These are phyloP conservation scores for Sylvietta virens DNA, from an alignment of 2,113 vertebrate species.

Conservation along the genomic window DNA sequence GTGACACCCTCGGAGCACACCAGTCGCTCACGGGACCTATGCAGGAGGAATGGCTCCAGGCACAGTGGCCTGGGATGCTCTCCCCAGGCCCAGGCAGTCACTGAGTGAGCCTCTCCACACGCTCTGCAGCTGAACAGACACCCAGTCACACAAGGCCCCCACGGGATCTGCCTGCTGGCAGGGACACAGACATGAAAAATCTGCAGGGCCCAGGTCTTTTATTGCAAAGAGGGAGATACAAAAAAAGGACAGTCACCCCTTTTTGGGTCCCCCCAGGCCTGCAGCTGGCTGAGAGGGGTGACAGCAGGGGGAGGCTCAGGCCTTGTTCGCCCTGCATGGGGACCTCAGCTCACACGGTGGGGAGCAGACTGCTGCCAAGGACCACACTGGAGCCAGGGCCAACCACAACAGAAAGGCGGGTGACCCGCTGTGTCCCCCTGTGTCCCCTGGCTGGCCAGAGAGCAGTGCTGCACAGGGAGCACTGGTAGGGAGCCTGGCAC, in stretches of 20 bases:
- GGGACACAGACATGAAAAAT: background rate
- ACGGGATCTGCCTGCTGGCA: background rate
- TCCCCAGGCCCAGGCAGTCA: background rate
- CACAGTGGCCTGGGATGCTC: background rate
- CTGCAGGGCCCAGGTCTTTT: slow-evolving; percentile 42
- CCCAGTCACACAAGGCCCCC: background rate
- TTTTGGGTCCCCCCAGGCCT: background rate
- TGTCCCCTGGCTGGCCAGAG: background rate
- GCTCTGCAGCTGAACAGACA: background rate
- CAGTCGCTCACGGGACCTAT: background rate
- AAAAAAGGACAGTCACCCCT: slow-evolving; percentile 9
- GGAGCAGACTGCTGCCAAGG: background rate
- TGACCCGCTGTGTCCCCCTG: rapidly evolving
- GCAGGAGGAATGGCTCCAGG: background rate
- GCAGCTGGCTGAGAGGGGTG: background rate
- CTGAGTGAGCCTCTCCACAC: rapidly evolving
- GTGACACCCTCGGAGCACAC: background rate
- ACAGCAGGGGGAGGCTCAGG: background rate
- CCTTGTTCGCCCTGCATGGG: background rate
- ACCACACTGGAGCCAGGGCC: background rate
- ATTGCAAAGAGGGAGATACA: slow-evolving; percentile 59
- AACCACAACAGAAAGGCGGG: background rate
- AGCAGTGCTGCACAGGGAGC: background rate
- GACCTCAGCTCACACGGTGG: rapidly evolving
- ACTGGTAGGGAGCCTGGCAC: background rate